A percentile compares a stretch with the other conserved stretches of the same genome.
These are phyloP conservation scores for Poeciliopsis paucimaculata DNA, from an alignment of 2,797 vertebrate species.

Conservation along the genomic window DNA sequence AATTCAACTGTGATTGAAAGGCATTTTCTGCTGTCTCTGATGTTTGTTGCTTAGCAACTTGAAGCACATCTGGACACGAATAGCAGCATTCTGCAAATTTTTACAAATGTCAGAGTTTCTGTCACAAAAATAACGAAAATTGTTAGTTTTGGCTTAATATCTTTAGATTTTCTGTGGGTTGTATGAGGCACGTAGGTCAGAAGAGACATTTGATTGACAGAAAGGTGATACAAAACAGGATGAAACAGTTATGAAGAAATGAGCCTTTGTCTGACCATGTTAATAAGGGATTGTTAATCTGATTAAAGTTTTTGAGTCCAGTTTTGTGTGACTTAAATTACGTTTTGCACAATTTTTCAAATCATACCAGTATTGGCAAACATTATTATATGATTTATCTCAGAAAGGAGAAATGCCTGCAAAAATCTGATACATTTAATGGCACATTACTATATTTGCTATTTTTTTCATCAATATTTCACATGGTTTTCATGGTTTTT, in stretches of 20 bases:
- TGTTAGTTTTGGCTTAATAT: not conserved
- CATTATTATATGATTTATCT: not conserved
- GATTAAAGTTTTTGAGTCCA: not conserved
- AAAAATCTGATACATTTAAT: not conserved
- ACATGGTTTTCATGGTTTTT: not conserved
- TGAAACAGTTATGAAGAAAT: not conserved
- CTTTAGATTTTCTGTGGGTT: not conserved
- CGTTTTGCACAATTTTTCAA: not conserved
- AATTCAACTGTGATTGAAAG: not conserved
- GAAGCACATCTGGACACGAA: not conserved
- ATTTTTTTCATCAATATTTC: not conserved
- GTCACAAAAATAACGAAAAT: too few relatives aligned
- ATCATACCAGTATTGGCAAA: not conserved
- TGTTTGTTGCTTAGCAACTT: not conserved
- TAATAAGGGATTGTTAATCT: not conserved
- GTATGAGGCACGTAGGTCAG: not conserved
- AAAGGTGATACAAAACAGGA: not conserved
- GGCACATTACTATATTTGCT: not conserved
- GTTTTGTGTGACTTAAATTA: not conserved
- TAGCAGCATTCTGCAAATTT: not conserved
- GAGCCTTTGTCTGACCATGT: not conserved
- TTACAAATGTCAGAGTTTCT: not conserved
- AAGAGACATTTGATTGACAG: not conserved
- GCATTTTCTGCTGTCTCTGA: not conserved
- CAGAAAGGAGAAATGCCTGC: not conserved